A percentile compares a stretch with the other conserved stretches of the same genome.
phyloP scores from a whole-genome alignment of 2,888 invertebrate species.

The Pherbina coryleti region DNA sequence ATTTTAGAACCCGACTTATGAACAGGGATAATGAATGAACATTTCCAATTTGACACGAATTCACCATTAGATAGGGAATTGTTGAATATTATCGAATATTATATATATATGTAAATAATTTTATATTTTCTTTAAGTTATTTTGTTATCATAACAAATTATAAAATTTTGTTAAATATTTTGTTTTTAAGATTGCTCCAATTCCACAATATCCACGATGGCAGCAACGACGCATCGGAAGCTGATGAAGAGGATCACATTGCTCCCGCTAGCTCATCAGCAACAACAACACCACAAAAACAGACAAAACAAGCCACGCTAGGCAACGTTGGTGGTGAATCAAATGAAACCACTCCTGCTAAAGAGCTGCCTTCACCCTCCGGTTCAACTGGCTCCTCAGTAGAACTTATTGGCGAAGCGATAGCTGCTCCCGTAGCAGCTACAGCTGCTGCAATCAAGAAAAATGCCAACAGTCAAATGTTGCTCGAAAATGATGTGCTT shows the following conservation, averaged over 20 bases:
- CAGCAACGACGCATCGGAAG: constrained; percentile 64
- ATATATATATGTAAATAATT: no score
- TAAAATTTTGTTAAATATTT: neutral
- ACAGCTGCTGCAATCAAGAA: constrained; percentile 15
- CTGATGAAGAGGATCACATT: constrained; percentile 59
- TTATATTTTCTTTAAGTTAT: no score
- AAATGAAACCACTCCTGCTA: constrained; percentile 22
- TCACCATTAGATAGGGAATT: no score
- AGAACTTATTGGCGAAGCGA: constrained; percentile 44
- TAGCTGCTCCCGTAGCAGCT: constrained; percentile 20
- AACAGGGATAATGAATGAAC: no score
- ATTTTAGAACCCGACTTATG: no score
- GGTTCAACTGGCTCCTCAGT: constrained; percentile 53
- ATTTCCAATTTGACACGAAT: no score
- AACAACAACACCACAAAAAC: constrained; percentile 55
- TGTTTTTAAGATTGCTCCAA: constrained; percentile 75
- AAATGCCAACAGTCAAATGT: constrained; percentile 50
- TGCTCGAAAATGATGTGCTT: constrained; percentile 61
- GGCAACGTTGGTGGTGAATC: neutral
- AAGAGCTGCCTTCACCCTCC: constrained; percentile 47
- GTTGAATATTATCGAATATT: no score
- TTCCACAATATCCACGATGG: constrained; percentile 77
- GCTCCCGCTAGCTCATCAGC: constrained; percentile 66
- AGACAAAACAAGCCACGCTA: constrained; percentile 24
- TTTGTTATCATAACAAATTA: no score